Conservation (phyloP, 2,113 vertebrate species). For the Fregata magnificens region DNA sequence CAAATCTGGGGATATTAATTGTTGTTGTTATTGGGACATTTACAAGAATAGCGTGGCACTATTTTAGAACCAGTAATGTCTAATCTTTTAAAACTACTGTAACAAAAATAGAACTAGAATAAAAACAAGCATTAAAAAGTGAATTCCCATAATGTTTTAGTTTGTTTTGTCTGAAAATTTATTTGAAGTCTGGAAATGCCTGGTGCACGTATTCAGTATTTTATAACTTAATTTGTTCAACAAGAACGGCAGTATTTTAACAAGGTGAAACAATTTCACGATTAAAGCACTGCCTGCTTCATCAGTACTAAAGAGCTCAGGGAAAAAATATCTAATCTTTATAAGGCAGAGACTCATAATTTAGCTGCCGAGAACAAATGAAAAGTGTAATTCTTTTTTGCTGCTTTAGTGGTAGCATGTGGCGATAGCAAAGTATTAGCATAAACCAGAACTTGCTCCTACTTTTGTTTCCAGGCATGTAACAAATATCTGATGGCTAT, state of each 20-base stretch:
- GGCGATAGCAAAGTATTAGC: constrained; percentile 33
- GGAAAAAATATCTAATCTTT: constrained; percentile 57
- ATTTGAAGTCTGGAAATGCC: constrained; percentile 65
- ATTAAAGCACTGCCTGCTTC: constrained; percentile 54
- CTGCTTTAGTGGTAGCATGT: constrained; percentile 31
- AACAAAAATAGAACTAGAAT: constrained; percentile 54
- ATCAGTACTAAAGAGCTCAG: constrained; percentile 8
- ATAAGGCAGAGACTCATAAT: background rate
- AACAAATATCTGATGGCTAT: constrained; percentile 61
- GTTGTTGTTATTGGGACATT: constrained; percentile 48
- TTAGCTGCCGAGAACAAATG: constrained; percentile 25
- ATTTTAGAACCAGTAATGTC: constrained; percentile 15
- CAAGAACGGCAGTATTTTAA: constrained; percentile 42
- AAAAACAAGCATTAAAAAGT: constrained; percentile 17
- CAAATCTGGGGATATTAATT: constrained; percentile 49
- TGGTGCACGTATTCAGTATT: constrained; percentile 48
- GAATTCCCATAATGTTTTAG: constrained; percentile 46
- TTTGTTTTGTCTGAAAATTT: constrained; percentile 59
- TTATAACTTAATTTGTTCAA: constrained; percentile 69
- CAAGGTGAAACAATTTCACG: constrained; percentile 60
- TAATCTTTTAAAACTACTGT: constrained; percentile 28
- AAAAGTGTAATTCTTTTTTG: constrained; percentile 26
- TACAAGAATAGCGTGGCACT: background rate
- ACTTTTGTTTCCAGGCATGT: constrained; percentile 60
- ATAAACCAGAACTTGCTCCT: constrained; percentile 42